phyloP scores from a whole-genome alignment of 2,888 invertebrate species.

The Pyralis farinalis region DNA sequence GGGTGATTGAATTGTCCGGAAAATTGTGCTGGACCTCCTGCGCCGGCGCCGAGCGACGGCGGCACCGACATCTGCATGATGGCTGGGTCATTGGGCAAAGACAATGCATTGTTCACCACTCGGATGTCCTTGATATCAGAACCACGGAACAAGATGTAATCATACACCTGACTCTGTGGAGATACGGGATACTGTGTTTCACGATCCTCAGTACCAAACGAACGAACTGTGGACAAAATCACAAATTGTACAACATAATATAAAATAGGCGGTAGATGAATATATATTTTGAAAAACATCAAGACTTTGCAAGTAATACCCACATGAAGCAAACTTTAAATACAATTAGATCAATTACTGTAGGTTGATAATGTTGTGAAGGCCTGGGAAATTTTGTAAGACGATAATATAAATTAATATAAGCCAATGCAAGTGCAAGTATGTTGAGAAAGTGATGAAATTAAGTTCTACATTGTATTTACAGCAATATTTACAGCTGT shows the following conservation, averaged over 20 bases:
- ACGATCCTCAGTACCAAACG: constrained; percentile 99
- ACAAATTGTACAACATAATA: no score
- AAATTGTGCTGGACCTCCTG: constrained; percentile 83
- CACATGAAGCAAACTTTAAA: no score
- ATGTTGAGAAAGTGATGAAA: no score
- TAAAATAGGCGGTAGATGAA: no score
- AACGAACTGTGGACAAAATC: constrained; percentile 88
- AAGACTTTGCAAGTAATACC: no score
- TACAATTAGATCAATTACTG: no score
- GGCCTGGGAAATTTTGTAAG: no score
- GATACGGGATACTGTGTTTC: constrained; percentile 97
- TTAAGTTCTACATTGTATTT: no score
- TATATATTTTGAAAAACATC: no score
- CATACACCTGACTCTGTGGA: constrained; percentile 98
- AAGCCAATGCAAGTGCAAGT: no score
- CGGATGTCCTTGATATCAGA: constrained; percentile 99
- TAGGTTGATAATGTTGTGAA: no score
- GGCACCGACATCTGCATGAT: constrained; percentile 95
- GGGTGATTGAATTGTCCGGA: constrained; percentile 85
- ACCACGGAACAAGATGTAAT: constrained; percentile 98
- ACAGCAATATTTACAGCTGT: constrained; percentile 38
- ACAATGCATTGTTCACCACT: constrained; percentile 93
- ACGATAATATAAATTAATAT: no score
- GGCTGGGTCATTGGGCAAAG: constrained; percentile 97
- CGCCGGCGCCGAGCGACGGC: constrained; percentile 83